Percentiles rank a stretch among this genome's conserved stretches.
These are phyloP conservation scores for Xylota segnis DNA, from an alignment of 2,888 invertebrate species.

Conservation along the genomic window DNA sequence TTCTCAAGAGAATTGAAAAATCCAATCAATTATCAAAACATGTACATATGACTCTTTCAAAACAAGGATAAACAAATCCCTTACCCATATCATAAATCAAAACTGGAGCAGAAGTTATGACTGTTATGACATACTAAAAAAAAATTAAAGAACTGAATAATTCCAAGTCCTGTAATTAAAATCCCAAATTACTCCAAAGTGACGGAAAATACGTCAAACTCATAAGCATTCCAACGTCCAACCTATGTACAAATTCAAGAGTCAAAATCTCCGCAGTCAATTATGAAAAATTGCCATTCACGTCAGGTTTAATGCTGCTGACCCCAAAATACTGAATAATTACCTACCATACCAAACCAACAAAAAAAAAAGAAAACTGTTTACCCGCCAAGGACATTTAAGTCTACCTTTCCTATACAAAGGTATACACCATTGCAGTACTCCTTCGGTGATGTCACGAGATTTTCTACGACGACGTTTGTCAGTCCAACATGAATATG, in stretches of 20 bases:
- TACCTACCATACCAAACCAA: constrained; percentile 73
- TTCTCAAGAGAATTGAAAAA: no score
- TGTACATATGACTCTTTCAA: no score
- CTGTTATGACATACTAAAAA: background rate
- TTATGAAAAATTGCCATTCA: constrained; percentile 78
- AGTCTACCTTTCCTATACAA: constrained; percentile 20
- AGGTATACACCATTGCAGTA: constrained; percentile 17
- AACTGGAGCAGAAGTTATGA: no score
- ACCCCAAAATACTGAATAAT: constrained; percentile 82
- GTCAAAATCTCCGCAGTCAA: constrained; percentile 43
- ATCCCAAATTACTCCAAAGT: constrained; percentile 4
- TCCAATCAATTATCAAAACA: no score
- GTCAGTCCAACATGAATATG: constrained; percentile 82
- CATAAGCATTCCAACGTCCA: background rate
- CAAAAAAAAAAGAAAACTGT: constrained; percentile 13
- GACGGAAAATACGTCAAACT: background rate
- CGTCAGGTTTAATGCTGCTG: constrained; percentile 79
- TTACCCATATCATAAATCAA: no score
- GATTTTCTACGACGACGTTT: constrained; percentile 17
- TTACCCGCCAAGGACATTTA: constrained; percentile 73
- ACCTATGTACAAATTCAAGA: constrained; percentile 17
- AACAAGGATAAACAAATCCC: no score
- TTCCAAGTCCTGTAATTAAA: background rate
- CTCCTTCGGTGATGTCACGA: constrained; percentile 20
- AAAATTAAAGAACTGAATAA: background rate